A percentile compares a stretch with the other conserved stretches of the same genome.
These are phyloP conservation scores for Sebastes taczanowskii DNA, from an alignment of 2,797 vertebrate genomes.

Conservation along the genomic window DNA sequence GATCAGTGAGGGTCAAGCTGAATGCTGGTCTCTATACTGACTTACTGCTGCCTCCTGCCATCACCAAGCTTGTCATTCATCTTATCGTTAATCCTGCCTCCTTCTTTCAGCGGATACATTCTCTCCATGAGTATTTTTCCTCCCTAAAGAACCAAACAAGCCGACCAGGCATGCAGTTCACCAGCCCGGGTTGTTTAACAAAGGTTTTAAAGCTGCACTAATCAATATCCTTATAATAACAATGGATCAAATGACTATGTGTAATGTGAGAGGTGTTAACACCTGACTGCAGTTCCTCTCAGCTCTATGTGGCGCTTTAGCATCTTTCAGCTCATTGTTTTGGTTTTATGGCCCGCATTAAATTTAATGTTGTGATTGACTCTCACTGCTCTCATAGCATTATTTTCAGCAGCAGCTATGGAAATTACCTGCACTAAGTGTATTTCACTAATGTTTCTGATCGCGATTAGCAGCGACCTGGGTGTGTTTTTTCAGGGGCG, in stretches of 20 bases:
- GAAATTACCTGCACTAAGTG: no score
- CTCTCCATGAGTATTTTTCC: slow-evolving; percentile 16
- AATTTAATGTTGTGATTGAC: not conserved
- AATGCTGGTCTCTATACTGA: slow-evolving; percentile 70
- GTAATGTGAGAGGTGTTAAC: not conserved
- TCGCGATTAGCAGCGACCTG: no score
- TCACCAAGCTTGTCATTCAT: slow-evolving; percentile 77
- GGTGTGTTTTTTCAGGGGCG: no score
- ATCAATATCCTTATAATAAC: not conserved
- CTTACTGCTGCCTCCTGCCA: slow-evolving; percentile 75
- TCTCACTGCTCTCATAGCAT: not conserved
- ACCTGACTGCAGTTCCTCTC: not conserved
- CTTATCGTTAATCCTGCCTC: slow-evolving; percentile 59
- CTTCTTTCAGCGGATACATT: slow-evolving; percentile 46
- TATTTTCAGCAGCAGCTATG: not conserved
- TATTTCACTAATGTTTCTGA: no score
- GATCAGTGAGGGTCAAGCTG: slow-evolving; percentile 80
- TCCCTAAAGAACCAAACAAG: slow-evolving; percentile 11
- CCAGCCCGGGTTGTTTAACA: not conserved
- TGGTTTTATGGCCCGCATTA: not conserved
- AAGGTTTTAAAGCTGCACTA: not conserved
- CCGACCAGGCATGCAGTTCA: not conserved
- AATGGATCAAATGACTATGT: not conserved
- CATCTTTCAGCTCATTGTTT: not conserved
- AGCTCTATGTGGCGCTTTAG: not conserved